These are phyloP conservation scores for Oxyruncus cristatus DNA, from an alignment of 2,113 vertebrate species.

Conservation along the genomic window DNA sequence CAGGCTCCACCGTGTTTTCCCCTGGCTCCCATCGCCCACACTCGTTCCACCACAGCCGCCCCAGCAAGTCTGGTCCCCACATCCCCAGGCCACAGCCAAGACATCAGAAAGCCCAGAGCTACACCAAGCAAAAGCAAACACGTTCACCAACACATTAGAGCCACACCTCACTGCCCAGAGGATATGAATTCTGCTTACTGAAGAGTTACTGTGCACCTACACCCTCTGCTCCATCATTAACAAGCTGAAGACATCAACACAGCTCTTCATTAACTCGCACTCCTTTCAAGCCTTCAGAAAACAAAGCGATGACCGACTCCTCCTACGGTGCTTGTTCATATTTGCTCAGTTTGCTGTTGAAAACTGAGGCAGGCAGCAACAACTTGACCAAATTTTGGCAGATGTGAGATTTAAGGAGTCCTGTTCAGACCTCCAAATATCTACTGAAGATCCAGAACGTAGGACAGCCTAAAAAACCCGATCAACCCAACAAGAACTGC, in stretches of 20 bases:
- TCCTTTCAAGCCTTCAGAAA: conserved; percentile 34
- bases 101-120: conserved; percentile 11
- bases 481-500: background rate
- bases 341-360: background rate
- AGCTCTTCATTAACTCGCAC: conserved; percentile 25
- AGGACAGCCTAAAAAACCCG: background rate
- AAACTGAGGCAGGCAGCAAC: background rate
- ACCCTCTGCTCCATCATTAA: conserved; percentile 40
- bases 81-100: background rate
- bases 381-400: background rate
- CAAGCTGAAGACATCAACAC: conserved; percentile 15
- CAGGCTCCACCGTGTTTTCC: background rate
- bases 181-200: conserved; percentile 54
- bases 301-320: background rate
- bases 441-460: background rate
- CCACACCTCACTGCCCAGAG: conserved; percentile 53
- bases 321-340: background rate
- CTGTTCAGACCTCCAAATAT: background rate
- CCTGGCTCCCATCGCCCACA: background rate
- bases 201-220: background rate
- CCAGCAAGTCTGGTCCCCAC: background rate
- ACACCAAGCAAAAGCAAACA: background rate
- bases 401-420: background rate
- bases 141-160: background rate
- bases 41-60: background rate